These are phyloP conservation scores for Spheniscus humboldti DNA, from an alignment of 2,797 vertebrate species.

Conservation along the genomic window DNA sequence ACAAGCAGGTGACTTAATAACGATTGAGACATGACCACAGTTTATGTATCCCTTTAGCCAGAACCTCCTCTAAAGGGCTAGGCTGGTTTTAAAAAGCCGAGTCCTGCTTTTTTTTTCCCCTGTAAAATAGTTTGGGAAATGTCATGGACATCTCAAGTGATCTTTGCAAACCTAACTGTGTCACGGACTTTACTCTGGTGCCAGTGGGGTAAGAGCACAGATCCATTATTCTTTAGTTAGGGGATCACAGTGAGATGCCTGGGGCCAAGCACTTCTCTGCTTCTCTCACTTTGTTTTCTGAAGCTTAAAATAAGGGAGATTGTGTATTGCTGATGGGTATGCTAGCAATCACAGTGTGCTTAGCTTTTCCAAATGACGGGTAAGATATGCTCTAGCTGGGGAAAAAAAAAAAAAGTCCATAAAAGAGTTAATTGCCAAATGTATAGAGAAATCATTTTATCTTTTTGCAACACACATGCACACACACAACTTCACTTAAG, in stretches of 20 bases:
- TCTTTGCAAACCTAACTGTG: background rate
- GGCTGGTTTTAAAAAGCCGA: background rate
- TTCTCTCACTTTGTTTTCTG: background rate
- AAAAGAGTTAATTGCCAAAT: background rate
- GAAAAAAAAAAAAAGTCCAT: background rate
- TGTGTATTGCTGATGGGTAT: background rate
- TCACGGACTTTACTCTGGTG: background rate
- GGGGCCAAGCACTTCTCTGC: background rate
- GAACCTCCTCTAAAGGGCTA: background rate
- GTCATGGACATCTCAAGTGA: background rate
- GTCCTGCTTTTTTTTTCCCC: rapidly evolving
- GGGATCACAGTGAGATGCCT: background rate
- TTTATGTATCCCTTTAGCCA: background rate
- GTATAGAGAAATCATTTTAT: background rate
- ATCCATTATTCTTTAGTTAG: background rate
- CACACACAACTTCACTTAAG: background rate
- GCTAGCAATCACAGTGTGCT: background rate
- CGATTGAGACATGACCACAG: background rate
- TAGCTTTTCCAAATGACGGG: background rate
- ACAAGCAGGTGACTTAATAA: background rate
- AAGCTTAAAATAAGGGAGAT: background rate
- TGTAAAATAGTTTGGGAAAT: background rate
- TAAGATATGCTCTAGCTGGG: background rate
- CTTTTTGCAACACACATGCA: background rate
- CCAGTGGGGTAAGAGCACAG: background rate